These are phyloP conservation scores for Drosophila monieri DNA, from an alignment of 2,888 invertebrate genomes.

Conservation along the genomic window DNA sequence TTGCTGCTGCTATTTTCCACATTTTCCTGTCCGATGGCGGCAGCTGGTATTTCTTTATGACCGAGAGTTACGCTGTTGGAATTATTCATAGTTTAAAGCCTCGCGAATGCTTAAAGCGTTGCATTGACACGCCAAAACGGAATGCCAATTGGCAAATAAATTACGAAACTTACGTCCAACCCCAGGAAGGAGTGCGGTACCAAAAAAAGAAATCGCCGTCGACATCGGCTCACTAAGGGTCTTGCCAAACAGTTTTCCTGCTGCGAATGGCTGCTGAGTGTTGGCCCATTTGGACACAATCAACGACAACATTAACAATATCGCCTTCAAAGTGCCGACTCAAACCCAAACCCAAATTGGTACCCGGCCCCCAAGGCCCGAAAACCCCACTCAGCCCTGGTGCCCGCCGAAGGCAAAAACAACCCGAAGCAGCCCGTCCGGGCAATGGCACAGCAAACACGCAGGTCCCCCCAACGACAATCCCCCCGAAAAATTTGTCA, in stretches of 20 bases:
- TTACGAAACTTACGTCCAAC: slow-evolving; percentile 65
- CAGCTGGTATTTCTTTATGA: slow-evolving; percentile 56
- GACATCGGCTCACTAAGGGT: slow-evolving; percentile 11
- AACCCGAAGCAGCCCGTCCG: slow-evolving; percentile 7
- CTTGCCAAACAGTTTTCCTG: slow-evolving; percentile 41
- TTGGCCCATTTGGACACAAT: slow-evolving; percentile 63
- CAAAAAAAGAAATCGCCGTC: slow-evolving; percentile 21
- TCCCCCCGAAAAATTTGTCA: slow-evolving; percentile 25
- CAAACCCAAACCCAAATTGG: slow-evolving; percentile 17
- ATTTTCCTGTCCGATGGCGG: slow-evolving; percentile 30
- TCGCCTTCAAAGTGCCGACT: slow-evolving; percentile 73
- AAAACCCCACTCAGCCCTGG: slow-evolving; percentile 61
- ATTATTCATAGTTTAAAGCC: slow-evolving; percentile 60
- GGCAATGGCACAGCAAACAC: slow-evolving; percentile 68
- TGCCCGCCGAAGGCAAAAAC: slow-evolving; percentile 4
- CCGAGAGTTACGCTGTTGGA: slow-evolving; percentile 74
- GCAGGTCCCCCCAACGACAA: slow-evolving; percentile 71
- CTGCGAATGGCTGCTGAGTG: slow-evolving; percentile 44
- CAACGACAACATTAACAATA: slow-evolving; percentile 76
- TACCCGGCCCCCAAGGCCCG: slow-evolving; percentile 2
- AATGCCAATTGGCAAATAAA: slow-evolving; percentile 75
- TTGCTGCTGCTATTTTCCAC: slow-evolving; percentile 26
- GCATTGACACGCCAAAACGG: slow-evolving; percentile 51
- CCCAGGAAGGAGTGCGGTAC: neutral
- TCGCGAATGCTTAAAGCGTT: slow-evolving; percentile 51